phyloP scores from a whole-genome alignment of 2,888 invertebrate species.

The Sinohyriopsis cumingii region DNA sequence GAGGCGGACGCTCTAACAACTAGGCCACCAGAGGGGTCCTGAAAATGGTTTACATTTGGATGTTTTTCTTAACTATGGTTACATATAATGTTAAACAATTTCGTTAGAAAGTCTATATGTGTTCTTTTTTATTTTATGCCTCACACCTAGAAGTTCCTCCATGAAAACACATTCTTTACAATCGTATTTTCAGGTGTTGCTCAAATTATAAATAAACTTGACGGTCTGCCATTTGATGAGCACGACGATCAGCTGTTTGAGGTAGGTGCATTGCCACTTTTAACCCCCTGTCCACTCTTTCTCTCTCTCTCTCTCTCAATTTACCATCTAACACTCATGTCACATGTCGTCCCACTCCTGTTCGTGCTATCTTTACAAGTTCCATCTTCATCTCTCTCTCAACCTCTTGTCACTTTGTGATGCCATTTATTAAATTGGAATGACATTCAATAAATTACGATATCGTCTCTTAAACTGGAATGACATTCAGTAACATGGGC shows the following conservation, averaged over 20 bases:
- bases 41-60: too few species aligned
- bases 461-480: too few species aligned
- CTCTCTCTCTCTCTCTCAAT: neutral
- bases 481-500: too few species aligned
- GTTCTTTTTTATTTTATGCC: constrained; percentile 11
- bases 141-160: constrained; percentile 10
- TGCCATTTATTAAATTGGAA: too few species aligned
- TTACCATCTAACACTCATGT: neutral
- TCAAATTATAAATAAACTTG: constrained; percentile 74
- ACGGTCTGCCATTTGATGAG: constrained; percentile 74
- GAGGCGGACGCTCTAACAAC: too few species aligned
- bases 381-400: neutral
- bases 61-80: too few species aligned
- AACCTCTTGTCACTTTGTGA: neutral
- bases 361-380: neutral
- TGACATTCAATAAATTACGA: too few species aligned
- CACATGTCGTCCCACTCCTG: too few species aligned
- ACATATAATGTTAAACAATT: too few species aligned
- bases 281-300: too few species aligned
- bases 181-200: constrained; percentile 72
- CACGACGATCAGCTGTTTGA: constrained; percentile 76
- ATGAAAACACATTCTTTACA: neutral
- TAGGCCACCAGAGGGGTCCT: too few species aligned
- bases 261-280: constrained; percentile 59
- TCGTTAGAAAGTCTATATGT: neutral